Evolutionary conservation across 2,797 vertebrate species (phyloP), one percentile per base, ranked within the genome.

Genomic region (Furcifer pardalis): DNA sequence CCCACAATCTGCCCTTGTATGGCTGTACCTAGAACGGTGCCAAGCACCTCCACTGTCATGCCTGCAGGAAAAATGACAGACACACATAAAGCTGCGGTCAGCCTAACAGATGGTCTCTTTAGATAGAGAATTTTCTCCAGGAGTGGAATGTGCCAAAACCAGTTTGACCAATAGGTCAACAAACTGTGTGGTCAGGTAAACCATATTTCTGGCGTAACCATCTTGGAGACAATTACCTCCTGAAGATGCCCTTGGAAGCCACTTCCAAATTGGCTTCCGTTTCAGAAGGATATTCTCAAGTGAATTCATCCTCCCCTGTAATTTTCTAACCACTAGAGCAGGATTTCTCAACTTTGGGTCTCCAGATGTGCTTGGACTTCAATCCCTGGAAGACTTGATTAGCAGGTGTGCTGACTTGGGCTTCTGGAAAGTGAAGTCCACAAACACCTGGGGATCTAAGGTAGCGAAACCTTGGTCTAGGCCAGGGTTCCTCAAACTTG

Each of bases 1-100:
- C 98, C 98, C 40, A 99, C 97, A 1, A 99, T 99, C 95, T 99
- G 98, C 21, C 98, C 98, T 91, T 98, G 98, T 94, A 99, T 97
- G 0, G 98, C 98, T 0, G 98, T 98, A 83, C 98, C 98, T 86
- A 99, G 92, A 85, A 99, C 97, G 0, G 97, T 97, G 25, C 98
- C 98, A 86, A 99, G 87, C 71, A 99, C 97, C 91, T 99, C 98
- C 91, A 99, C 96, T 0, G 97, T 99, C 98, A 99, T 99, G 40
- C 98, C 98, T 99, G 94, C 68, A 25, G 13, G 63, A 68, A 56
- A 56, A 56, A 79, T 40, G 83, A 71, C 75, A 86, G 81, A 60
- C 89, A 62, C 30, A 25, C 4, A 40, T 25, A 72, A 72, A 35
- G 25, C 56, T 1, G 13, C 5, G 23, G 27, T 69, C 19, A 52